Evolutionary conservation across 2,888 invertebrate genomes (phyloP), one percentile per base, ranked within the genome.

Genomic region (Synergus umbraculus): DNA sequence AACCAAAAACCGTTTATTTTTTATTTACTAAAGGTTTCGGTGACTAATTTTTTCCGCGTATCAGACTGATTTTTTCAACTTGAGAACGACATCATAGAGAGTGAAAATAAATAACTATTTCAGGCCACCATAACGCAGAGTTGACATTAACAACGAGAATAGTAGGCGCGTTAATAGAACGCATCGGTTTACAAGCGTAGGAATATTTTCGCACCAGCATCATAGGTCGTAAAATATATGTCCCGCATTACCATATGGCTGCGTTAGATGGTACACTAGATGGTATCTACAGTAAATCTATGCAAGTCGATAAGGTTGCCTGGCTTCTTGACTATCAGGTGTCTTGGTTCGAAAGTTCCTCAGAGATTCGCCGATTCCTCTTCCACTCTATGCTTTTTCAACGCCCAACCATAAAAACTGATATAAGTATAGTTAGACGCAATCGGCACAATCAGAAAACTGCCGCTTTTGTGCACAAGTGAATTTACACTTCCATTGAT

Each of bases 201-300:
- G 98, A 93, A 97, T 97, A 95, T 98, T 98, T 97, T 95, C 29
- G 95, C 95, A 54, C 37, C 65, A 77, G 65, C 41, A 46, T 80
- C 69, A 76, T 80, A n/a, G 76, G 73, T 82, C 79, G 76, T 83
- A 80, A 81, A 81, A 81, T 73, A 73, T 73, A 67, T 81, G 76
- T 69, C 78, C 69, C 78, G 69, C 67, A 76, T 73, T 76, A 79
- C 80, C 82, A 83, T 79, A 82, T 81, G 79, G 82, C 77, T 64
- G 79, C 15, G 78, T 69, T 76, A 77, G 80, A 82, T 83, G 41
- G n/a, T 79, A 81, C 15, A 77, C 76, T 76, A 77, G 80, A 82
- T 83, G 41, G n/a, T 79, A 81, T 81, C 78, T 78, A 58, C 73
- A 69, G 66, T 79, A 79, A 81, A 82, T 81, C 73, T 73, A 73